A percentile compares a stretch with the other conserved stretches of the same genome.
phyloP scores from a whole-genome alignment of 2,113 vertebrate species.

The Eclectus roratus region DNA sequence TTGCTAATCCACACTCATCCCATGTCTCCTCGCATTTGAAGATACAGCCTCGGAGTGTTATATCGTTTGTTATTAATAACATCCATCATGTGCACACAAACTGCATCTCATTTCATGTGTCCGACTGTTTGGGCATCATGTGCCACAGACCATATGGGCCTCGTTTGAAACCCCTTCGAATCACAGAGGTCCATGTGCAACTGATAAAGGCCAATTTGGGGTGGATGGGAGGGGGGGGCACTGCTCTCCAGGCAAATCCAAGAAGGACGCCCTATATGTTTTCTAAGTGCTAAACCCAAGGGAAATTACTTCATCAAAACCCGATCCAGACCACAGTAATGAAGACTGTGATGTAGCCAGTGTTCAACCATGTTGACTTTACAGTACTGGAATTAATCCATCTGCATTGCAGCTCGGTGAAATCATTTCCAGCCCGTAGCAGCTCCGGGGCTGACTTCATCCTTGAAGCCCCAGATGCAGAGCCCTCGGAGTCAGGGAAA shows the following conservation, averaged over 20 bases:
- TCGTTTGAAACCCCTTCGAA: conserved; percentile 68
- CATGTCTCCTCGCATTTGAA: background rate
- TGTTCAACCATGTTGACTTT: conserved; percentile 85
- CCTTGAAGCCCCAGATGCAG: conserved; percentile 60
- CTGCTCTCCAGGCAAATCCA: conserved; percentile 56
- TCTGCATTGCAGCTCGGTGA: conserved; percentile 81
- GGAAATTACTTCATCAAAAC: conserved; percentile 89
- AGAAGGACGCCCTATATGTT: conserved; percentile 76
- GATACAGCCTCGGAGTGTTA: background rate
- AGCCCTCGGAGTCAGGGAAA: conserved; percentile 20
- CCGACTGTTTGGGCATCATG: conserved; percentile 54
- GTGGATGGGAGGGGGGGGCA: background rate
- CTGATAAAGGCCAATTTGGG: conserved; percentile 76
- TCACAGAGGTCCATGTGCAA: conserved; percentile 71
- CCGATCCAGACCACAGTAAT: conserved; percentile 75
- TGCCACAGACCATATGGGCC: conserved; percentile 70
- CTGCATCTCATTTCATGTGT: conserved; percentile 36
- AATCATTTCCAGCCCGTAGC: conserved; percentile 86
- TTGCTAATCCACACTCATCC: background rate
- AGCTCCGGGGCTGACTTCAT: conserved; percentile 76
- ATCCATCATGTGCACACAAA: conserved; percentile 38
- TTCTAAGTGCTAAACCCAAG: conserved; percentile 81
- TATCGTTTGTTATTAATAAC: conserved; percentile 62
- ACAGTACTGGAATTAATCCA: conserved; percentile 84
- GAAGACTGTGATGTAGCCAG: conserved; percentile 71